Evolutionary conservation across 2,888 invertebrate species (phyloP), one percentile per base, ranked within the genome.

Genomic region (Nowickia ferox): DNA sequence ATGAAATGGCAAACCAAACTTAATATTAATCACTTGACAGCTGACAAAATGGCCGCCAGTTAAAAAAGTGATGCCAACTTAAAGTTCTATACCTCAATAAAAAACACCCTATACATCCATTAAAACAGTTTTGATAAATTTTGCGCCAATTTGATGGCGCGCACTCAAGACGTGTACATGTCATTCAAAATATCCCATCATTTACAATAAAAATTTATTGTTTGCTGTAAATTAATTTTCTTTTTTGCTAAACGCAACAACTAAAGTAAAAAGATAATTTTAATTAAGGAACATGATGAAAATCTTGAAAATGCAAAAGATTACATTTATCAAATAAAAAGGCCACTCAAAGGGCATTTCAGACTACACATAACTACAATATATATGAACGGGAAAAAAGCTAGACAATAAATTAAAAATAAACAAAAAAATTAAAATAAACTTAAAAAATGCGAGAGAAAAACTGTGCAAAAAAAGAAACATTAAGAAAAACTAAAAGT

Each of bases 341-440:
- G 77, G 83, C 83, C 83, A 83, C 63, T 66, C 72, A 72, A 83
- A 83, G 83, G 77, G 83, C 83, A 83, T 72, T 72, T 65, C 4
- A 59, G 55, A 51, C 51, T 48, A 59, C 9, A 76, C 65, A 76
- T 57, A 81, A 4, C 15, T 10, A 46, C 9, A 9, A 46, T 13
- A 5, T 17, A 1, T 17, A 17, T 10, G 19, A 8, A 51, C 5
- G 11, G 5, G 11, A 19, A 48, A 55, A 38, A 44, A 57, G 13
- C 51, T 44, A 69, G 44, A 63, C 15, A 71, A 63, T 63, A 71
- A 71, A 51, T 61, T 61, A 78, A 69, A 66, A 78, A 69, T 61
- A 78, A 61, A 61, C 51, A 69, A 13, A 61, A 79, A 71, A 53
- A 71, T 22, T 53, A 68, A 69, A 75, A 53, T 10, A 42, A 1